Evolutionary conservation across 2,113 vertebrate species (phyloP), one percentile per base, ranked within the genome.

Genomic region (Etheostoma spectabile): DNA sequence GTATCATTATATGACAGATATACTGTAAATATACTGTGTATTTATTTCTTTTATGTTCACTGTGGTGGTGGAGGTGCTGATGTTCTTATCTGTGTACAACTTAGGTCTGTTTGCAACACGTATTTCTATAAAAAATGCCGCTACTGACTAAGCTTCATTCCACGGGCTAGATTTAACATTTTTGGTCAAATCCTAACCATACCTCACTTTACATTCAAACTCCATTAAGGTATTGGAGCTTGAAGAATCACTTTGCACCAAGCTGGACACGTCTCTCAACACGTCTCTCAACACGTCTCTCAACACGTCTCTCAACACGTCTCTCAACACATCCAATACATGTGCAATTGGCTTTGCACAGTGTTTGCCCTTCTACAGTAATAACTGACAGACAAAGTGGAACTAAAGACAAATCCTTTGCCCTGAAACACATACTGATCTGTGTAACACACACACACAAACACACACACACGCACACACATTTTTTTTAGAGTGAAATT

Each of bases 401-500:
- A 52, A 12, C 64, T 12, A 60, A 63, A 80, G 74, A 75, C 46
- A 75, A 76, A 73, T 53, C 56, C 21, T 77, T 60, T 57, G 35
- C 18, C n/a, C n/a, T 64, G 63, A 73, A 57, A 70, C 35, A 78
- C 62, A 65, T 2, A 12, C 55, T 45, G 27, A 6, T 64, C 35
- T 5, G 27, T 70, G 64, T 62, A n/a, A n/a, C n/a, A n/a, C 33
- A 61, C 33, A 75, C 33, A 57, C 64, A 56, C 48, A 48, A 33
- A 46, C 49, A 38, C 49, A 49, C 69, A 57, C 60, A 56, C 33
- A 64, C 55, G 33, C 74, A 45, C 42, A 24, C 42, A 48, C 27
- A 1, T 24, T 74, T 55, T 55, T 72, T 66, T 61, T 52, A 65
- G 16, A 42, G 59, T 51, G 64, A 59, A 82, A 88, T 83, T 79